These are phyloP conservation scores for Oryzias curvinotus DNA, from an alignment of 2,113 vertebrate genomes.

Conservation along the genomic window DNA sequence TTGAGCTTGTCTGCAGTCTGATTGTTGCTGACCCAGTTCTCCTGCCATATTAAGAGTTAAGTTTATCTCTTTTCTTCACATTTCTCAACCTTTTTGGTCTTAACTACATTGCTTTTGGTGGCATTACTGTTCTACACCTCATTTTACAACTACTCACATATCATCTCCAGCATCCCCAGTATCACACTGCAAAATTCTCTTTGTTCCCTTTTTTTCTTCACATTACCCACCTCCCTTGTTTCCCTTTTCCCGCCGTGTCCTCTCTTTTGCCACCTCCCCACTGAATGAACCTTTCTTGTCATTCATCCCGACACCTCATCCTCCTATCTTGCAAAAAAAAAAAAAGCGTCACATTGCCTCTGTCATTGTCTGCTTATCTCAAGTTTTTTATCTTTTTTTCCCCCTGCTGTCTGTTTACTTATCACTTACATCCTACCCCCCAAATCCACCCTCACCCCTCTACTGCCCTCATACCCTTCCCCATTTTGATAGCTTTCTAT, in stretches of 20 bases:
- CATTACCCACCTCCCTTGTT: slow-evolving; percentile 48
- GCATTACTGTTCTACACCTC: slow-evolving; percentile 8
- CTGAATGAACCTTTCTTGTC: slow-evolving; percentile 11
- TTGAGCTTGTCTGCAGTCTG: slow-evolving; percentile 20
- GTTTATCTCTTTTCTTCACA: neutral
- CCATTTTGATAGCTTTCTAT: slow-evolving; percentile 50
- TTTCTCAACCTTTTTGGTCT: slow-evolving; percentile 11
- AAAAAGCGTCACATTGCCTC: slow-evolving; percentile 12
- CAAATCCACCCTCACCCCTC: slow-evolving; percentile 9
- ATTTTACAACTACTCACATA: slow-evolving; percentile 20
- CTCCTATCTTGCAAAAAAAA: slow-evolving; percentile 23
- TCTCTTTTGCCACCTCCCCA: slow-evolving; percentile 7
- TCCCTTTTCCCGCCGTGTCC: slow-evolving; percentile 33
- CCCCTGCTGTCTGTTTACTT: slow-evolving; percentile 45
- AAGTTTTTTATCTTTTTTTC: slow-evolving; percentile 50
- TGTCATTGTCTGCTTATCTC: slow-evolving; percentile 38
- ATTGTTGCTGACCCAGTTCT: neutral
- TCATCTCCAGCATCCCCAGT: slow-evolving; percentile 34
- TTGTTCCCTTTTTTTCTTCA: slow-evolving; percentile 28
- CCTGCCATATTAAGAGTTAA: slow-evolving; percentile 28
- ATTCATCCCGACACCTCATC: slow-evolving; percentile 25
- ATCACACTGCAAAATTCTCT: slow-evolving; percentile 36
- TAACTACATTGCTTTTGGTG: slow-evolving; percentile 54
- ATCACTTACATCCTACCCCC: slow-evolving; percentile 30
- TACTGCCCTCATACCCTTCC: neutral